These are phyloP conservation scores for Drosophila lutescens DNA, from an alignment of 2,888 invertebrate genomes.

Conservation along the genomic window DNA sequence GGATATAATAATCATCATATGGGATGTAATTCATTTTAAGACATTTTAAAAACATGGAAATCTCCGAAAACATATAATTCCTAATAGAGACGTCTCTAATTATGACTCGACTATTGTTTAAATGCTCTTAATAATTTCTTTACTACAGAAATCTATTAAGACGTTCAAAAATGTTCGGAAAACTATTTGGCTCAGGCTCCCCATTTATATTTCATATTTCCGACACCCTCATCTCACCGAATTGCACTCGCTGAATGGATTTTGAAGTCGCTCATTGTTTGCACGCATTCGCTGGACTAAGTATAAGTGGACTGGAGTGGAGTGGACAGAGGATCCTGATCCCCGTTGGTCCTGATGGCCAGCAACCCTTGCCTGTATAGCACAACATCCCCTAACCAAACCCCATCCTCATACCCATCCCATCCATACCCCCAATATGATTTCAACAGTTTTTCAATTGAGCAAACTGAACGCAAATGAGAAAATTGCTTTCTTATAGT, in stretches of 20 bases:
- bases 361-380: conserved; percentile 34
- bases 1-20: too few relatives aligned
- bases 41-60: too few relatives aligned
- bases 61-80: too few relatives aligned
- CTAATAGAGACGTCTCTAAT: too few relatives aligned
- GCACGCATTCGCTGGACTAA: conserved; percentile 25
- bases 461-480: conserved; percentile 69
- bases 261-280: conserved; percentile 41
- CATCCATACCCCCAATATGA: conserved; percentile 15
- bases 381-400: not conserved
- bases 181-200: conserved; percentile 21
- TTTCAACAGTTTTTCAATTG: conserved; percentile 77
- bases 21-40: too few relatives aligned
- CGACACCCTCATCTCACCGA: conserved; percentile 27
- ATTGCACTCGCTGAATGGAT: conserved; percentile 25
- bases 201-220: conserved; percentile 33
- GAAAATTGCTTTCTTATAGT: conserved; percentile 80
- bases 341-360: conserved; percentile 14
- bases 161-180: conserved; percentile 6
- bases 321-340: conserved; percentile 34
- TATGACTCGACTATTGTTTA: too few relatives aligned
- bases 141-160: conserved; percentile 15
- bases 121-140: conserved; percentile 1
- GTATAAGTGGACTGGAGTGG: not conserved
- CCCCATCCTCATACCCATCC: too few relatives aligned